A percentile compares a stretch with the other conserved stretches of the same genome.
Conservation (phyloP, 1,140 invertebrate species). For the Rhyacophila brunnea region DNA sequence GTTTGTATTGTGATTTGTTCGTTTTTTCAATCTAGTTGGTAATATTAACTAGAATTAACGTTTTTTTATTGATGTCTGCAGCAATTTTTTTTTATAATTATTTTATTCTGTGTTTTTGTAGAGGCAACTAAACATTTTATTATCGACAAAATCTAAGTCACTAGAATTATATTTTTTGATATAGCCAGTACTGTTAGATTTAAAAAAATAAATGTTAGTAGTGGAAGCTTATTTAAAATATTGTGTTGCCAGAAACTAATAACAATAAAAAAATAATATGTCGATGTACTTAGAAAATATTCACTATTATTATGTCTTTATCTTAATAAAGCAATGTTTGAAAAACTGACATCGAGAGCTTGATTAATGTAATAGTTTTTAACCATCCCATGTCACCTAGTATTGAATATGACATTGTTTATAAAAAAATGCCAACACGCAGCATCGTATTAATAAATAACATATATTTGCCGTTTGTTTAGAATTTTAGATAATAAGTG, state of each 20-base stretch:
- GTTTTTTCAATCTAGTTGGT: background rate
- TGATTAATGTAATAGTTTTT: background rate
- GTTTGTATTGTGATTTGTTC: background rate
- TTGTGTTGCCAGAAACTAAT: constrained; percentile 3
- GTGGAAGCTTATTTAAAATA: constrained; percentile 14
- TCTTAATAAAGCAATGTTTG: constrained; percentile 3
- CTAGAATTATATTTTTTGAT: constrained; percentile 35
- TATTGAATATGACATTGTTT: too few relatives aligned
- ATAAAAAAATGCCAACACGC: background rate
- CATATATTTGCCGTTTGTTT: constrained; percentile 21
- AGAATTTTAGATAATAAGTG: constrained; percentile 19
- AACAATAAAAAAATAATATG: constrained; percentile 8
- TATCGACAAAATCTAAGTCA: constrained; percentile 32
- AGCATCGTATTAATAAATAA: background rate
- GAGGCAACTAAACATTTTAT: constrained; percentile 12
- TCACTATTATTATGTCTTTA: constrained; percentile 6
- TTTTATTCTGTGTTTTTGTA: constrained; percentile 5
- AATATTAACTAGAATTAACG: background rate
- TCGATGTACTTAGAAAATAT: constrained; percentile 18
- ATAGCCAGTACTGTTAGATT: constrained; percentile 21
- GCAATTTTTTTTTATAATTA: background rate
- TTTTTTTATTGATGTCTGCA: background rate
- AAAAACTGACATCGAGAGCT: background rate
- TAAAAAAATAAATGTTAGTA: constrained; percentile 25
- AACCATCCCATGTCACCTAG: too few relatives aligned